Base-by-base conservation (phyloP, 1,140 invertebrate species). In the Acromyrmex echinatior region DNA sequence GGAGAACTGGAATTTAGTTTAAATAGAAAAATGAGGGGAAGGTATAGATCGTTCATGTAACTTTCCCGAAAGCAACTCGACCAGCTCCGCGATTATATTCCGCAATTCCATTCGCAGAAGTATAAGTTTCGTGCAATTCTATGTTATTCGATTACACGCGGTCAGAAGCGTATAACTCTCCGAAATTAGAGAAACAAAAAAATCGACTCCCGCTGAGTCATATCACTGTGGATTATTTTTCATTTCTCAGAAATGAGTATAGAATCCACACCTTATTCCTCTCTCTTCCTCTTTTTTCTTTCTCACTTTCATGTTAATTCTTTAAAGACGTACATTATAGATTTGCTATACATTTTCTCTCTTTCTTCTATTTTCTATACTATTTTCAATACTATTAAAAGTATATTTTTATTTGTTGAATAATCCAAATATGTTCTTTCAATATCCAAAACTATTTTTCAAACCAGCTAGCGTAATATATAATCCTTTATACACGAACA, bases 111-210 rank as follows among this genome's bases (percentile, higher is more conserved):
- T 63, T 81, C 65, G 49, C 16, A 56, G 45, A 51, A 81, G 49
- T 70, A 81, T 70, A 80, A 80, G 45, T 80, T 80, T 63, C 18
- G 49, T 31, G 14, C 63, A 81, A 81, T 81, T 81, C 65, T 66
- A 56, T 56, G 65, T 70, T 81, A 81, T 70, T 81, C 78, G 78
- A 81, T 81, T 81, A 81, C 49, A 49, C 65, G 78, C 63, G 53
- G 78, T 68, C 63, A 80, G 78, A 81, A 81, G 63, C 78, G 78
- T 81, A 39, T 39, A 81, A 81, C 65, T 81, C 63, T 25, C 65
- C 78, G 49, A 81, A 81, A 81, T 81, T 81, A 81, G 65, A 81
- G 78, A 66, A 81, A 81, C 63, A 63, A 81, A 70, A 80, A 28
- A 49, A 81, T 81, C 65, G 65, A 51, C 31, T 70, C 49, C 65